Conservation (phyloP, 2,797 vertebrate genomes). For the Melanotaenia trifasciata region DNA sequence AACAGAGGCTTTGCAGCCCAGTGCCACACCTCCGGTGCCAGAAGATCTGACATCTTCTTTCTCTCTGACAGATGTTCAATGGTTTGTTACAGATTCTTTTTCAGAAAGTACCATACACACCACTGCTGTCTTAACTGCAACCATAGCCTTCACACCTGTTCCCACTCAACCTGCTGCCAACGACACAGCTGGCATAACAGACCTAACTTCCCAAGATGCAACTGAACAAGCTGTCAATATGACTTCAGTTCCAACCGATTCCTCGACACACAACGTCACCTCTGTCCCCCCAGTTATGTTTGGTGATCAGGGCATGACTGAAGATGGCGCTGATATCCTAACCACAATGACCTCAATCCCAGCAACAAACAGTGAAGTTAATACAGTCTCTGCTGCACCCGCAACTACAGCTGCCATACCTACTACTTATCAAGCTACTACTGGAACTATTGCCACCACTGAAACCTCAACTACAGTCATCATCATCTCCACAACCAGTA, state of each 20-base stretch:
- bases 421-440: conserved; percentile 57
- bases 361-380: conserved; percentile 55
- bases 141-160: conserved; percentile 40
- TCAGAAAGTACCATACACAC: conserved; percentile 47
- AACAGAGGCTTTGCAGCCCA: conserved; percentile 51
- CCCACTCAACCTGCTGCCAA: conserved; percentile 50
- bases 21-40: conserved; percentile 59
- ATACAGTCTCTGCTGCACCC: conserved; percentile 49
- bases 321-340: conserved; percentile 57
- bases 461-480: conserved; percentile 48
- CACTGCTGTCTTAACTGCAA: conserved; percentile 59
- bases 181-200: conserved; percentile 13
- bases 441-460: conserved; percentile 38
- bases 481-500: conserved; percentile 52
- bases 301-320: conserved; percentile 75
- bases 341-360: conserved; percentile 70
- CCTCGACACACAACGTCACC: conserved; percentile 51
- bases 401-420: conserved; percentile 57
- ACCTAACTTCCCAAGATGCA: conserved; percentile 33
- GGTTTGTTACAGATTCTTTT: conserved; percentile 76
- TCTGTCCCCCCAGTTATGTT: conserved; percentile 58
- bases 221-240: conserved; percentile 44
- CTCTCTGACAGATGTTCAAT: conserved; percentile 73
- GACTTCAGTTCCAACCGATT: conserved; percentile 48
- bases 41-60: conserved; percentile 50